Evolutionary conservation across 2,113 vertebrate species (phyloP).

Genomic region (Hyaena hyaena): DNA sequence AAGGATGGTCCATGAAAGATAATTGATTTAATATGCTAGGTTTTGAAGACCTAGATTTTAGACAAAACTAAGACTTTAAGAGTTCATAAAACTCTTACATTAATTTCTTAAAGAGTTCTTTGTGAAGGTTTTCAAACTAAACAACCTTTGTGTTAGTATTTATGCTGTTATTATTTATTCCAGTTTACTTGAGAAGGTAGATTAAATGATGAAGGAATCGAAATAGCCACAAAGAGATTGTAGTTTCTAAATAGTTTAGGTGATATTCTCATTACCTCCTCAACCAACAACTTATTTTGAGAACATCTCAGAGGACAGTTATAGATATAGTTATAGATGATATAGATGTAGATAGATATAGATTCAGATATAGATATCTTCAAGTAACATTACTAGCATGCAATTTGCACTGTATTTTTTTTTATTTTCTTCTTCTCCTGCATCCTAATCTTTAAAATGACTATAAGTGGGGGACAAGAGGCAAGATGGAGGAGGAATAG

Average conservation of each 20-base stretch:
- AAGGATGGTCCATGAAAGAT: neutral
- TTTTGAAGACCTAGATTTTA: neutral
- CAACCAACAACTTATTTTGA: neutral
- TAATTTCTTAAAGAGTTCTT: neutral
- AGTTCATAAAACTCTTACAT: neutral
- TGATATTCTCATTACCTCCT: neutral
- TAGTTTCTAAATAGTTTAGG: neutral
- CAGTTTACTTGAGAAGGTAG: neutral
- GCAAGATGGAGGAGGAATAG: no score
- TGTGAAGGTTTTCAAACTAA: neutral
- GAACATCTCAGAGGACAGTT: neutral
- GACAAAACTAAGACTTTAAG: neutral
- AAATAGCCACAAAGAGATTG: neutral
- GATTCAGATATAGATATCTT: neutral
- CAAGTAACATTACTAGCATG: neutral
- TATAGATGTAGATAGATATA: neutral
- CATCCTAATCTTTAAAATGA: neutral
- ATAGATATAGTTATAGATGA: no score
- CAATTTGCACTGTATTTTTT: neutral
- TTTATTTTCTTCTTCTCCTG: neutral
- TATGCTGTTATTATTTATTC: neutral
- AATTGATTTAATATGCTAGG: neutral
- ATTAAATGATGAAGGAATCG: neutral
- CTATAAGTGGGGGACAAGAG: neutral
- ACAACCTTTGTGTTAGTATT: neutral